Evolutionary conservation across 2,888 invertebrate genomes (phyloP).

Genomic region (Volucella inflata): DNA sequence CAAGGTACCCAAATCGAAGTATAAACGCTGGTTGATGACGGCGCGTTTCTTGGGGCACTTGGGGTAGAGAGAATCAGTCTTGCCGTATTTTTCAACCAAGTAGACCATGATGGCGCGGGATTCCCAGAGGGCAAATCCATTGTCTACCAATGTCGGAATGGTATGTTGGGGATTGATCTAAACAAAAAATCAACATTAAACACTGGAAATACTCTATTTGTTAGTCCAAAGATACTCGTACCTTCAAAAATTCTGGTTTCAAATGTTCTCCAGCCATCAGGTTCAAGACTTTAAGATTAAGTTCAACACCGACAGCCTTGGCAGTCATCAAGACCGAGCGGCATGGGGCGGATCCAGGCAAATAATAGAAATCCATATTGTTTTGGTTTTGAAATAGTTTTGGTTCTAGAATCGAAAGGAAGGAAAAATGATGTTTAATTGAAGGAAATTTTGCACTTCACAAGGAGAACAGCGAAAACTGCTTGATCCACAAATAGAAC

Average conservation of each 20-base stretch:
- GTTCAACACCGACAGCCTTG: constrained; percentile 87
- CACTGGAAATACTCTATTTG: not conserved
- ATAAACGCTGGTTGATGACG: constrained; percentile 90
- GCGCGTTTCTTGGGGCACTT: constrained; percentile 91
- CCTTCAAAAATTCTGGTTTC: constrained; percentile 89
- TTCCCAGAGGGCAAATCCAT: constrained; percentile 92
- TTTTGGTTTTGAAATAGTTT: constrained; percentile 13
- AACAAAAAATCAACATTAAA: not conserved
- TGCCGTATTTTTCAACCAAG: constrained; percentile 91
- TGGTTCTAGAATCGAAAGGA: constrained; percentile 32
- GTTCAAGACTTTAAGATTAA: constrained; percentile 87
- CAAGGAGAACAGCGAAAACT: not conserved
- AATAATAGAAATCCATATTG: constrained; percentile 87
- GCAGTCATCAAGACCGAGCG: constrained; percentile 87
- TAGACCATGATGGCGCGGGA: constrained; percentile 93
- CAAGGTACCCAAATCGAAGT: constrained; percentile 91
- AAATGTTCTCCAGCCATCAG: constrained; percentile 87
- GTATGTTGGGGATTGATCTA: constrained; percentile 93
- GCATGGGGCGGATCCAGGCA: constrained; percentile 88
- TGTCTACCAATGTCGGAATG: constrained; percentile 92
- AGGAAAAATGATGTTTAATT: constrained; percentile 5
- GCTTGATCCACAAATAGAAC: constrained; percentile 37
- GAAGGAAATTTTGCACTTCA: constrained; percentile 10
- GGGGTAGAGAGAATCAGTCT: constrained; percentile 89
- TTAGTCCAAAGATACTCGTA: constrained; percentile 76